Base-by-base conservation (phyloP, 2,888 invertebrate genomes). In the Cryptus armator region DNA sequence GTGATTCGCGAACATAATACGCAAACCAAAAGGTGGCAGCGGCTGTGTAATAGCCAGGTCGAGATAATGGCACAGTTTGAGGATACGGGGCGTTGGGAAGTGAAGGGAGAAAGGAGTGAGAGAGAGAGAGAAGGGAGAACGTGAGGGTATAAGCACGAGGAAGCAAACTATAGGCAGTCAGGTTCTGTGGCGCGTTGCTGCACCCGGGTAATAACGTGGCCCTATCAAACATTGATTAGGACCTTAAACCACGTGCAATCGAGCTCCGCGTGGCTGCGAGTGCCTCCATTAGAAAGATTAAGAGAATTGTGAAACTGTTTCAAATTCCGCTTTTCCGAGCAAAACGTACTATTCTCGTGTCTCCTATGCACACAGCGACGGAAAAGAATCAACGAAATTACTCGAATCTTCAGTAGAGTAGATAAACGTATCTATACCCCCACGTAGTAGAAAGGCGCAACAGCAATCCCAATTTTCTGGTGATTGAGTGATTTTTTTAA, bases 221-320 rank as follows among this genome's bases (percentile, higher is more conserved):
- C 90, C 90, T 91, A 92, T 92, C 91, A 90, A 89, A 89, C 91
- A 90, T 90, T 91, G 92, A 92, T 92, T 92, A 92, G 90, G 89
- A 89, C 89, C 90, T 91, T 91, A 90, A 89, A 91, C 88, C 89
- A 89, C 88, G 86, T 87, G 90, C 90, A 89, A 91, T 91, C 90
- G 90, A 88, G 89, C 88, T 80, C 84, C 88, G 87, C 83, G 86
- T 83, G 81, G 77, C 86, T 62, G 86, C 86, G 85, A 87, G 87
- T 87, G 86, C 87, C 89, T 88, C 89, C 88, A 90, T 91, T 90
- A 90, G 83, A 87, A 88, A 87, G 89, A 92, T 91, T 90, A 89
- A 87, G 89, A 88, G 88, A 91, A 90, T 90, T 88, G 88, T 75
- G 87, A 86, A 90, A 88, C 89, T 89, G 89, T 91, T 91, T 88